Evolutionary conservation across 2,888 invertebrate genomes (phyloP), one percentile per base, ranked within the genome.

Genomic region (Eretmocerus hayati): DNA sequence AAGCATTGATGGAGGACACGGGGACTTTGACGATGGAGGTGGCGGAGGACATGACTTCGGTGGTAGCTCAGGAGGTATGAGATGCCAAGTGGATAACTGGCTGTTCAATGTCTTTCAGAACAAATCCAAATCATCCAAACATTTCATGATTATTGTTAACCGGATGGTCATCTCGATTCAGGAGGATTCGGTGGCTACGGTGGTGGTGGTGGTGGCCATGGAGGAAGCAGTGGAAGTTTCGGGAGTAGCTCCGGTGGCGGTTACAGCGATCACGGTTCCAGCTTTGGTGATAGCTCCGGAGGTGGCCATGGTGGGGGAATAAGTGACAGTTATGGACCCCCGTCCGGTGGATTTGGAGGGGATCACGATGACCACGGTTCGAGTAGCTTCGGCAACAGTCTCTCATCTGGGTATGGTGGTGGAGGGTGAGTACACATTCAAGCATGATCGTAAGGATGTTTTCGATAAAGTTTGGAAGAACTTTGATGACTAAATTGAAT

Each of bases 371-470:
- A 62, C 1, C 60, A 58, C 39, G 49, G 50, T 37, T 58, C 50
- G 15, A 46, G 56, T 15, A 49, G 51, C 41, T 49, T 41, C 37
- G 37, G 42, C 21, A 60, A 59, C 30, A 57, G 59, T 32, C 55
- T 60, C 39, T 62, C 63, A 3, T 58, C 59, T 18, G 56, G 59
- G 18, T 62, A 63, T n/a, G n/a, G 6, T 30, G 60, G 62, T 22
- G 58, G 61, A 59, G 62, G 66, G 64, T 65, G 53, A 48, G 42
- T 44, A 9, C 33, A 38, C 4, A 16, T 45, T 26, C 11, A 6
- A 26, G n/a, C n/a, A n/a, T n/a, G n/a, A n/a, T n/a, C n/a, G n/a
- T n/a, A n/a, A n/a, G n/a, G n/a, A n/a, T n/a, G n/a, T n/a, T n/a
- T n/a, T n/a, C n/a, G n/a, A n/a, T n/a, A n/a, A n/a, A n/a, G n/a